phyloP scores from a whole-genome alignment of 2,113 vertebrate genomes.

The Notechis scutatus region DNA sequence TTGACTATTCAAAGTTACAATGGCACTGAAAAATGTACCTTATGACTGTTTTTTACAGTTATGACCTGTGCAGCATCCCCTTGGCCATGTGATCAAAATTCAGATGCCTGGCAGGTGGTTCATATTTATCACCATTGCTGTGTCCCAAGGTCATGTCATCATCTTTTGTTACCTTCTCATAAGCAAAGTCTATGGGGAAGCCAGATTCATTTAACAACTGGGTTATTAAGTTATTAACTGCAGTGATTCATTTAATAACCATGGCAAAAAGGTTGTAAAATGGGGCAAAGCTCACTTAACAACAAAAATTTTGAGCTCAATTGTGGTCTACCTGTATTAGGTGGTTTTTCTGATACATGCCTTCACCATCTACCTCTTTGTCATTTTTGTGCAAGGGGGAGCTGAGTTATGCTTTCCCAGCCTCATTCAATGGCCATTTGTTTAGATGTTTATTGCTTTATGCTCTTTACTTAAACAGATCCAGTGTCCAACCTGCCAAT shows the following conservation, averaged over 20 bases:
- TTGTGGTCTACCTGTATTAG: neutral
- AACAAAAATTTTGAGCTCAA: neutral
- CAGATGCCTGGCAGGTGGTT: neutral
- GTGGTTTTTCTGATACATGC: neutral
- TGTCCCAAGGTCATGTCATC: neutral
- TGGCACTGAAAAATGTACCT: neutral
- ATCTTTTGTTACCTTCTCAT: neutral
- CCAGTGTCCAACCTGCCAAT: conserved; percentile 92
- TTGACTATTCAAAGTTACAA: neutral
- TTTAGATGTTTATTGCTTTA: conserved; percentile 39
- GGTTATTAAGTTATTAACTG: neutral
- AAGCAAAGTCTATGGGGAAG: neutral
- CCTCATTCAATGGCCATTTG: rapidly evolving
- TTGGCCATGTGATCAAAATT: neutral
- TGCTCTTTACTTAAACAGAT: conserved; percentile 72
- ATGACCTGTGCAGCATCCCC: neutral
- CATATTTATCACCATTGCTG: neutral
- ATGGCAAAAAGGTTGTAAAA: neutral
- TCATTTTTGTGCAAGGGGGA: neutral
- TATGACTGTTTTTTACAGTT: neutral
- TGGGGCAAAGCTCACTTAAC: neutral
- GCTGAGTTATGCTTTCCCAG: neutral
- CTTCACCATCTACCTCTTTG: neutral
- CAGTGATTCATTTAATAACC: neutral
- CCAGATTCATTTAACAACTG: neutral